These are phyloP conservation scores for Incurvaria masculella DNA, from an alignment of 2,888 invertebrate species.

Conservation along the genomic window DNA sequence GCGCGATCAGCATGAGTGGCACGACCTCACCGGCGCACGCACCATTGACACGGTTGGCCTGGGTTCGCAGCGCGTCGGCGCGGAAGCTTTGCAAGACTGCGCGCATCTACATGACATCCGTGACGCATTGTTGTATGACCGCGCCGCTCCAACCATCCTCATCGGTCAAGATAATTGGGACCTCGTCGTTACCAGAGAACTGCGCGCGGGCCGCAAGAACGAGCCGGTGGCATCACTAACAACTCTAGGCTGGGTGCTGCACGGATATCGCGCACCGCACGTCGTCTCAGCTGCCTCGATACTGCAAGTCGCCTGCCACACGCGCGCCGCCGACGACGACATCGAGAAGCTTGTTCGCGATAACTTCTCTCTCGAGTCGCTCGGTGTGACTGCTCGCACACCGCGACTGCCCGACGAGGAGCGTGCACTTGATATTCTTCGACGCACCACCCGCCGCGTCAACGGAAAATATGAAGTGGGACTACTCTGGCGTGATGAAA, in stretches of 20 bases:
- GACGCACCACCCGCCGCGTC: conserved; percentile 1
- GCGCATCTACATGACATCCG: conserved; percentile 5
- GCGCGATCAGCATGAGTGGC: neutral
- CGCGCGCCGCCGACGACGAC: neutral
- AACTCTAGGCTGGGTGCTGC: conserved; percentile 6
- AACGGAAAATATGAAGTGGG: conserved; percentile 10
- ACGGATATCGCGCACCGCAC: conserved; percentile 1
- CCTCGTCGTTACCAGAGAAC: neutral
- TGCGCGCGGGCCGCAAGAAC: conserved; percentile 1
- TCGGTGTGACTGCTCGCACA: neutral
- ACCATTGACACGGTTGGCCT: conserved; percentile 2
- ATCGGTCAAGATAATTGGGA: conserved; percentile 12
- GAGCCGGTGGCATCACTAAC: conserved; percentile 11
- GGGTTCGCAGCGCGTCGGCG: neutral
- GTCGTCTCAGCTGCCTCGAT: no score
- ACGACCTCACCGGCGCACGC: neutral
- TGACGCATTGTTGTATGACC: conserved; percentile 4
- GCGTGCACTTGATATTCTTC: conserved; percentile 4
- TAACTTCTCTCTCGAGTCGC: neutral
- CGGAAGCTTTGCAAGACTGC: neutral
- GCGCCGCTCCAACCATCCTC: conserved; percentile 4
- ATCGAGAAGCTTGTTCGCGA: neutral
- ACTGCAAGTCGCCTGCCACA: neutral
- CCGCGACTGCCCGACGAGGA: neutral
- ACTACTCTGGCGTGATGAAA: conserved; percentile 11